Evolutionary conservation across 2,113 vertebrate genomes (phyloP).

Genomic region (Bufo bufo): DNA sequence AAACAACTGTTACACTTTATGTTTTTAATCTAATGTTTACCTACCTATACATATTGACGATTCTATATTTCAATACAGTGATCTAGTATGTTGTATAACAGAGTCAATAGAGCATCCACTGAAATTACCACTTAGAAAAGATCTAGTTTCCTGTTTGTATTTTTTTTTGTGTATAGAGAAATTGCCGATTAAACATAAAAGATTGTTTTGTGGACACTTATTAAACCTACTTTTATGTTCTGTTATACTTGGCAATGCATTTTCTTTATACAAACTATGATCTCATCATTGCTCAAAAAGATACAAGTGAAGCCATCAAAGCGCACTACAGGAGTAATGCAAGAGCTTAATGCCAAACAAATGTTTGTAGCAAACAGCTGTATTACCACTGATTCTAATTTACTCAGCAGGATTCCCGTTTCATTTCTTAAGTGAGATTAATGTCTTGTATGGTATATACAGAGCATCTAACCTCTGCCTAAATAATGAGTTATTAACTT

Average conservation of each 20-base stretch:
- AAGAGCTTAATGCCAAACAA: constrained; percentile 74
- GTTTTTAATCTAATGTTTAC: no score
- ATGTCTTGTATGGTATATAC: constrained; percentile 63
- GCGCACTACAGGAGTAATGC: constrained; percentile 75
- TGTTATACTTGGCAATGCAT: constrained; percentile 72
- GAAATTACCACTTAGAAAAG: not conserved
- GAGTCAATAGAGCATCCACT: no score
- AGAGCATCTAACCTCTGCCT: constrained; percentile 58
- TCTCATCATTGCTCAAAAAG: constrained; percentile 80
- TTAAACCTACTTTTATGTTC: constrained; percentile 50
- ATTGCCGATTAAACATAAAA: constrained; percentile 4
- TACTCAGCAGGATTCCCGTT: constrained; percentile 72
- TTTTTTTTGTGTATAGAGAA: not conserved
- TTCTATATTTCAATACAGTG: no score
- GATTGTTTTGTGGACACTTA: not conserved
- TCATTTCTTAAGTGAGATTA: constrained; percentile 71
- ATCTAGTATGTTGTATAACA: no score
- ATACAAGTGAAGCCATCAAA: constrained; percentile 82
- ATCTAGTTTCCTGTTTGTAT: not conserved
- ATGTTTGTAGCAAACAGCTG: constrained; percentile 79
- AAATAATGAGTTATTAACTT: constrained; percentile 54
- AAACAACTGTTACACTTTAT: no score
- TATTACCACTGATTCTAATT: constrained; percentile 72
- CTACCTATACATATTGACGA: no score
- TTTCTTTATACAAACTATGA: constrained; percentile 82